Base-by-base conservation (phyloP, 2,797 vertebrate genomes). In the Hippocampus kuda region DNA sequence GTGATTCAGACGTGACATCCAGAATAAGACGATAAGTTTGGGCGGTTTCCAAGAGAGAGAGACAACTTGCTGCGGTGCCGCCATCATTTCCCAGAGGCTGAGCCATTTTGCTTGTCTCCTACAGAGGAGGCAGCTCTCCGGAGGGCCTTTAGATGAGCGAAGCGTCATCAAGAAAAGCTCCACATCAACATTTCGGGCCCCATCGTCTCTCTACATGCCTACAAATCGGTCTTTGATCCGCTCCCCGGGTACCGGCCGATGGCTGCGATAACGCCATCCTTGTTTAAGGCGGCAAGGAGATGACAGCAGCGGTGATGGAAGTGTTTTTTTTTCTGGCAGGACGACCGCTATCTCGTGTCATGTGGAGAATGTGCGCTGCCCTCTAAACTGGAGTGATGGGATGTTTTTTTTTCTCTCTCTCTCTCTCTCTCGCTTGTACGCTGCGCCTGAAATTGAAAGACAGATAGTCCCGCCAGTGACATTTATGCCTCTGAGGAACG, bases 71-170 rank as follows among this genome's bases (percentile, higher is more conserved):
- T n/a, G 60, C 60, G n/a, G 60, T 62, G 60, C 30, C 30, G 42
- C 34, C 20, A 22, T 62, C 60, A 42, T 62, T 38, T 62, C 34
- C 60, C 20, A 9, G 7, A n/a, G 5, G 65, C 46, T 51, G 15
- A 65, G 26, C 26, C 15, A 30, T 66, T 51, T 20, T 49, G 51
- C 65, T 59, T 57, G 16, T 70, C 46, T 83, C 59, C 70, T 57
- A 62, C 80, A 85, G 81, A 77, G 26, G 67, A 80, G 72, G 70
- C 75, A 62, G 69, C 73, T 67, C 80, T 82, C 75, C 83, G 70
- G 79, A 84, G 70, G 67, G 54, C 75, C 53, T 71, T 73, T 86
- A 78, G 74, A 86, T 87, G 86, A 86, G 73, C 83, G 81, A 86
- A 74, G 69, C 74, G 42, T 73, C 77, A 68, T 72, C 51, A 46